phyloP scores from a whole-genome alignment of 2,113 vertebrate genomes.

The Chiloscyllium plagiosum region DNA sequence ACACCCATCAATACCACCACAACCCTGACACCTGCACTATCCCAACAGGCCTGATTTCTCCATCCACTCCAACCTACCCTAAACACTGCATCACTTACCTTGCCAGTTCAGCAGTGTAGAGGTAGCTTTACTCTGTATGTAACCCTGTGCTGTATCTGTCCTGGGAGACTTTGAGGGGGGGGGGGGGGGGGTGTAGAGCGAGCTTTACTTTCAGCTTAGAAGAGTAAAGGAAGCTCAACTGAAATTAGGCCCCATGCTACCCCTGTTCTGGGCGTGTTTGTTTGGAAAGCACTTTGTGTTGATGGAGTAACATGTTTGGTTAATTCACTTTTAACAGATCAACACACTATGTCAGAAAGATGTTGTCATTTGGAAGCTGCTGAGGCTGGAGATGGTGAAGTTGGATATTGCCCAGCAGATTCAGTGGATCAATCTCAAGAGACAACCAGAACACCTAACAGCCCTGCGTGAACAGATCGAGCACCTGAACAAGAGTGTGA shows the following conservation, averaged over 20 bases:
- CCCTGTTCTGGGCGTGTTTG: background rate
- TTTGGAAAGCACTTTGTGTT: background rate
- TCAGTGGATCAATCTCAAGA: background rate
- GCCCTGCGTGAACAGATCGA: background rate
- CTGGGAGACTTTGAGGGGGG: too few relatives aligned
- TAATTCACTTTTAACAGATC: conserved; percentile 46
- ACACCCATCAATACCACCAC: too few relatives aligned
- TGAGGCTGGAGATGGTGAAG: conserved; percentile 43
- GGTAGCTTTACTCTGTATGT: background rate
- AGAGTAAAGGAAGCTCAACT: too few relatives aligned
- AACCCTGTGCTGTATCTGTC: background rate
- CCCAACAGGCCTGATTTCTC: too few relatives aligned
- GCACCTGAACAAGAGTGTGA: background rate
- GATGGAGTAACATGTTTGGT: background rate
- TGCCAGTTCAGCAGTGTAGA: background rate
- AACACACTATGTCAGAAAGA: conserved; percentile 49
- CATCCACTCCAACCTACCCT: too few relatives aligned
- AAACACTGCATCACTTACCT: too few relatives aligned
- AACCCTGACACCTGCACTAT: too few relatives aligned
- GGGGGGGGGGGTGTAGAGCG: too few relatives aligned
- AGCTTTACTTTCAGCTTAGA: too few relatives aligned
- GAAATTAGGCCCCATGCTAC: background rate
- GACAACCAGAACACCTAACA: background rate
- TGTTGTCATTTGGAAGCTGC: conserved; percentile 48
- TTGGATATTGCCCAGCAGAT: background rate